Percentiles rank a stretch among this genome's conserved stretches.
These are phyloP conservation scores for Phania funesta DNA, from an alignment of 2,888 invertebrate species.

Conservation along the genomic window DNA sequence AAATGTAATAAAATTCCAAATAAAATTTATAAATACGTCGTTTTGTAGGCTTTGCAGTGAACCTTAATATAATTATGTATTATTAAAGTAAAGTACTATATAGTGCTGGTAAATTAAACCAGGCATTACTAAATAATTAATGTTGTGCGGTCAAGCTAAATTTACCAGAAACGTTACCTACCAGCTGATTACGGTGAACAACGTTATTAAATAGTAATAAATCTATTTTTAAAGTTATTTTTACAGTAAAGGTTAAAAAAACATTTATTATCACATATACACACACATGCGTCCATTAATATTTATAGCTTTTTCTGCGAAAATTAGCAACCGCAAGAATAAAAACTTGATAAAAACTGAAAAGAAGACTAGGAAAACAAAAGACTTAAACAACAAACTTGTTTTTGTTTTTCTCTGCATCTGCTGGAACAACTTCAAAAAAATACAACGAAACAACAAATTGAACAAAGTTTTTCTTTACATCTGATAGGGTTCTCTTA, in stretches of 20 bases:
- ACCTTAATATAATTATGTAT: no score
- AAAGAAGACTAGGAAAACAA: constrained; percentile 26
- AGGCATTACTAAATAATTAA: constrained; percentile 47
- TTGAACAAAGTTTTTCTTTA: constrained; percentile 26
- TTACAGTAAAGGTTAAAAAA: not conserved
- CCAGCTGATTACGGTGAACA: not conserved
- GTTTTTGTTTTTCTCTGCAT: constrained; percentile 35
- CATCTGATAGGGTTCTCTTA: constrained; percentile 42
- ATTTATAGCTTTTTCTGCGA: constrained; percentile 31
- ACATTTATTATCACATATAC: not conserved
- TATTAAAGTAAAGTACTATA: not conserved
- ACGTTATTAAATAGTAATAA: not conserved
- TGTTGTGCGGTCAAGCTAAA: constrained; percentile 30
- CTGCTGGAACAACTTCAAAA: not conserved
- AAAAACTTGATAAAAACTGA: not conserved
- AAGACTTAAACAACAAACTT: constrained; percentile 53
- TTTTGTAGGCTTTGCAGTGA: no score
- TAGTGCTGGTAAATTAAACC: no score
- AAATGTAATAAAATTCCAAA: no score
- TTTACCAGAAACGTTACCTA: not conserved
- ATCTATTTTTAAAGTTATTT: no score
- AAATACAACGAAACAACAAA: not conserved
- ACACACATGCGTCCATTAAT: not conserved
- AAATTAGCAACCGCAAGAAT: not conserved
- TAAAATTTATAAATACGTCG: no score